phyloP scores from a whole-genome alignment of 2,888 invertebrate species.

The Eristalis arbustorum region DNA sequence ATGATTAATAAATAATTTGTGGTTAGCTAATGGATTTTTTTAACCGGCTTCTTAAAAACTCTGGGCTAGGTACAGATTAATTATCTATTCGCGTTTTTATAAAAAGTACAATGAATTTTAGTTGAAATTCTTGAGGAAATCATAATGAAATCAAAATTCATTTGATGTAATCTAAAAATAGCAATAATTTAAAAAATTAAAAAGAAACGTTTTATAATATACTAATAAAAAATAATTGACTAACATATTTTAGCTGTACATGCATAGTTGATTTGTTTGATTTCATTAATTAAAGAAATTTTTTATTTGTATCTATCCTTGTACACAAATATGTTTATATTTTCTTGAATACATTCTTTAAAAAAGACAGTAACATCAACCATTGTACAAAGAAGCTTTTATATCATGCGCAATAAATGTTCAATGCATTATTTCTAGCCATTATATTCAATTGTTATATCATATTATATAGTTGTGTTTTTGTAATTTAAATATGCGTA shows the following conservation, averaged over 20 bases:
- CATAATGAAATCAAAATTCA: conserved; percentile 8
- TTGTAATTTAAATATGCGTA: neutral
- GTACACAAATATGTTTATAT: neutral
- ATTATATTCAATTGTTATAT: neutral
- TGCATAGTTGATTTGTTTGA: conserved; percentile 46
- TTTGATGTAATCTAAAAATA: conserved; percentile 5
- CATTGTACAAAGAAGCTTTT: conserved; percentile 11
- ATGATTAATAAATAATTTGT: conserved; percentile 29
- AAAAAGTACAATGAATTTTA: neutral
- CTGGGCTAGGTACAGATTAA: conserved; percentile 23
- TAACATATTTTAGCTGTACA: conserved; percentile 43
- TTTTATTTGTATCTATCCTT: neutral
- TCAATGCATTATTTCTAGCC: conserved; percentile 1
- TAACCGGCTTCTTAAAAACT: conserved; percentile 26
- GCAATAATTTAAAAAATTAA: conserved; percentile 15
- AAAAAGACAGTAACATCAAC: neutral
- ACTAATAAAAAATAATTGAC: neutral
- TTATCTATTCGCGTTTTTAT: conserved; percentile 13
- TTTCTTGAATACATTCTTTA: neutral
- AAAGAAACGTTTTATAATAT: neutral
- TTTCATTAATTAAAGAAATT: neutral
- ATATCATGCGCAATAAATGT: conserved; percentile 32
- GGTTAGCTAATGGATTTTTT: conserved; percentile 15
- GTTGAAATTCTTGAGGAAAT: neutral
- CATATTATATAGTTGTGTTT: neutral